Evolutionary conservation across 2,113 vertebrate species (phyloP).

Genomic region (pig (Sus scrofa)): T2T-Sscrofa CM000816.6:10882001-10882500

Average conservation of each 20-base stretch:
- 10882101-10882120: not conserved
- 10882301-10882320: not conserved
- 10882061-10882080: not conserved
- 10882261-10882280: not conserved
- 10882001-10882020: not conserved
- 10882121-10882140: too few relatives aligned
- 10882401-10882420: too few relatives aligned
- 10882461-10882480: too few relatives aligned
- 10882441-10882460: too few relatives aligned
- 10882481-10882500: too few relatives aligned
- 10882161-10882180: not conserved
- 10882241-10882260: not conserved
- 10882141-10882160: not conserved
- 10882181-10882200: too few relatives aligned
- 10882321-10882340: not conserved
- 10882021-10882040: not conserved
- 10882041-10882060: not conserved
- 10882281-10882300: not conserved
- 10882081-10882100: not conserved
- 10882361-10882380: not conserved
- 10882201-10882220: not conserved
- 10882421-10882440: too few relatives aligned
- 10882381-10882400: rapidly evolving
- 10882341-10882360: not conserved
- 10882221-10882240: not conserved